A percentile compares a stretch with the other conserved stretches of the same genome.
Evolutionary conservation across 2,113 vertebrate genomes (phyloP).

Genomic region (Pseudorasbora parva): DNA sequence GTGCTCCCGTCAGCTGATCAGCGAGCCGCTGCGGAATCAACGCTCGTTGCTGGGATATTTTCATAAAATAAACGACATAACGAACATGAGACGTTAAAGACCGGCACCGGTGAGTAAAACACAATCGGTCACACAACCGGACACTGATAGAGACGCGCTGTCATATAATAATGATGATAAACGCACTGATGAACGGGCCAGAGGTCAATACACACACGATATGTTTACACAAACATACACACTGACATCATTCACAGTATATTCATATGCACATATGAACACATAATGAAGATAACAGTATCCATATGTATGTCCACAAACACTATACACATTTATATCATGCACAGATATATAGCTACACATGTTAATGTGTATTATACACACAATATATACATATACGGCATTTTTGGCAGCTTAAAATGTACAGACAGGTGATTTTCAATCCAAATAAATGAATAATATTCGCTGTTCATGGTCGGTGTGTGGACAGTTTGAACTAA

Average conservation of each 20-base stretch:
- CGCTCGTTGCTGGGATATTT: neutral
- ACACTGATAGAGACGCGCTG: neutral
- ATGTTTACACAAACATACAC: neutral
- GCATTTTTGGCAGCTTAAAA: neutral
- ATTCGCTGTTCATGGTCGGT: neutral
- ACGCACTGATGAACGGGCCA: constrained; percentile 5
- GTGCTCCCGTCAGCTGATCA: constrained; percentile 41
- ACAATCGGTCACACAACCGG: neutral
- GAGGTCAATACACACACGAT: constrained; percentile 14
- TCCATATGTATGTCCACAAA: neutral
- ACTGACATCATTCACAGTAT: neutral
- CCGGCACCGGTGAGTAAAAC: constrained; percentile 22
- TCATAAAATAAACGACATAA: constrained; percentile 5
- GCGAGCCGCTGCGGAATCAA: constrained; percentile 15
- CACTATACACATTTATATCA: neutral
- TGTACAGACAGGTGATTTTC: neutral
- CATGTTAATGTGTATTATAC: neutral
- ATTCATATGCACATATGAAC: neutral
- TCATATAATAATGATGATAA: neutral
- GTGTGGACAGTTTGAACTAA: neutral
- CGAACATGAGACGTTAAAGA: constrained; percentile 25
- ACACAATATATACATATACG: neutral
- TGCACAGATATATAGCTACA: neutral
- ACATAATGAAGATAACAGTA: neutral
- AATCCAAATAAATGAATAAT: neutral